These are phyloP conservation scores for Chouioia cunea DNA, from an alignment of 2,888 invertebrate genomes.

Conservation along the genomic window DNA sequence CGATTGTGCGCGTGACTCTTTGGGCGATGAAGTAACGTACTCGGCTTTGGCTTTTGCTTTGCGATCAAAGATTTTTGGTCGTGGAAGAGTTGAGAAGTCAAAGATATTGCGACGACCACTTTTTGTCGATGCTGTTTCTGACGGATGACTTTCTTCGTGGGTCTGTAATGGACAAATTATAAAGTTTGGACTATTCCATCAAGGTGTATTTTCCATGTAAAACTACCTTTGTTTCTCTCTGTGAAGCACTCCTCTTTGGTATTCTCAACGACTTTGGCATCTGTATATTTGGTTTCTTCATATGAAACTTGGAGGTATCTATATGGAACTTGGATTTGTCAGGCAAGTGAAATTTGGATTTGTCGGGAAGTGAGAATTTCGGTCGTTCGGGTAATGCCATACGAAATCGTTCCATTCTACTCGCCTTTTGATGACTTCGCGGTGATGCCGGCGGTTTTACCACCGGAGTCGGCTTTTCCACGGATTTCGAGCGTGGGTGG, in stretches of 20 bases:
- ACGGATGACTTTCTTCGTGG: conserved; percentile 4
- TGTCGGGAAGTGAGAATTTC: conserved; percentile 66
- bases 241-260: conserved; percentile 12
- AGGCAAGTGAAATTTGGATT: conserved; percentile 69
- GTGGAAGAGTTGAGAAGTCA: conserved; percentile 84
- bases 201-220: background rate
- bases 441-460: conserved; percentile 39
- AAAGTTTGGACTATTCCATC: background rate
- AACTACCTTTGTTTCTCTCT: conserved; percentile 22
- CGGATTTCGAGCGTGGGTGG: conserved; percentile 35
- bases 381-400: conserved; percentile 74
- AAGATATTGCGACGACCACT: conserved; percentile 72
- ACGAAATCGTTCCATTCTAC: conserved; percentile 72
- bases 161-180: background rate
- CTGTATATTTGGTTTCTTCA: conserved; percentile 72
- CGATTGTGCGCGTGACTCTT: conserved; percentile 65
- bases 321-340: conserved; percentile 71
- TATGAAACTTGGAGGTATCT: conserved; percentile 69
- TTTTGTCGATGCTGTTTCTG: conserved; percentile 18
- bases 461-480: conserved; percentile 45
- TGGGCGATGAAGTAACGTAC: conserved; percentile 71
- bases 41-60: conserved; percentile 63
- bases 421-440: conserved; percentile 52
- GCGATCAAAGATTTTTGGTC: conserved; percentile 70
- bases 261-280: conserved; percentile 60